Evolutionary conservation across 2,113 vertebrate species (phyloP).

Genomic region (Elachura formosa): DNA sequence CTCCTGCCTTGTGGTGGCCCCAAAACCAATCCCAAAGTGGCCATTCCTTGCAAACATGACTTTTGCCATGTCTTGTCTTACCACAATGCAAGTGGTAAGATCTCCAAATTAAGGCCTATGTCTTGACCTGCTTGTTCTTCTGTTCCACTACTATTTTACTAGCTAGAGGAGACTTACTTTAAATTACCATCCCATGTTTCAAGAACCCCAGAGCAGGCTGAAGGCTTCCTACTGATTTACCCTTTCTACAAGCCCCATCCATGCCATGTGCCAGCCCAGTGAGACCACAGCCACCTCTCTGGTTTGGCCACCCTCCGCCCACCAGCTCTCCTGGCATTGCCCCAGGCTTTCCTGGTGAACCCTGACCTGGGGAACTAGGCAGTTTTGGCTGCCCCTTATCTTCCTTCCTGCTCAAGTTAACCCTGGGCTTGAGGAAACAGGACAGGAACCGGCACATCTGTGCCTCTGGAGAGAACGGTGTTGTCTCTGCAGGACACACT

Average conservation of each 20-base stretch:
- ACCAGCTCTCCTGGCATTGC: not conserved
- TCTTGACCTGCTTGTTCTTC: not conserved
- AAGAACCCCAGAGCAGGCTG: not conserved
- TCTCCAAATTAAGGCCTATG: accelerated
- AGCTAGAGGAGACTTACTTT: not conserved
- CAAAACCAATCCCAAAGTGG: not conserved
- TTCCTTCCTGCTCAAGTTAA: slow-evolving; percentile 21
- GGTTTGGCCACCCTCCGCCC: not conserved
- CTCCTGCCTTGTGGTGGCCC: not conserved
- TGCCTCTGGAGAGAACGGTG: accelerated
- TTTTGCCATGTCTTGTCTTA: not conserved
- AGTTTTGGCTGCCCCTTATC: slow-evolving; percentile 41
- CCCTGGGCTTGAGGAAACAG: slow-evolving; percentile 15
- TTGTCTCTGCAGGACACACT: not conserved
- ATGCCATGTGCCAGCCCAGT: accelerated
- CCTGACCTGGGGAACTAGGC: not conserved
- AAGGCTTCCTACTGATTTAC: not conserved
- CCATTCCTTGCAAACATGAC: not conserved
- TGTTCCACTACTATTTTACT: not conserved
- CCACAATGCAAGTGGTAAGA: not conserved
- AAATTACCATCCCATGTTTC: not conserved
- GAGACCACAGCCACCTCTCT: not conserved
- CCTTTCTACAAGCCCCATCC: not conserved
- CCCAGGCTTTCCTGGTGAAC: not conserved
- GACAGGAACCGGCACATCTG: slow-evolving; percentile 7